phyloP scores from a whole-genome alignment of 2,888 invertebrate genomes.

The Embidobia sp. region DNA sequence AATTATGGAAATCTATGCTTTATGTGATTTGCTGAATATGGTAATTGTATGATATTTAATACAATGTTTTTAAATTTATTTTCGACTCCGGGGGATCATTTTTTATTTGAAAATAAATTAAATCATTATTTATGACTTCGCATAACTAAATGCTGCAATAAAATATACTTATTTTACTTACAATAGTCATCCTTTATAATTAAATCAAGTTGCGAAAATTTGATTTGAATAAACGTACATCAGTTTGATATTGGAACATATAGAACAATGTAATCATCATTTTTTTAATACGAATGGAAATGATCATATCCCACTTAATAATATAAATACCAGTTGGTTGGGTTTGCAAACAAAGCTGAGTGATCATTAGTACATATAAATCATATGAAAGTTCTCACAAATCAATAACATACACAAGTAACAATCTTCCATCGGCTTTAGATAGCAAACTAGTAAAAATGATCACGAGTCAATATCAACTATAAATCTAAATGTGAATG shows the following conservation, averaged over 20 bases:
- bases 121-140: too few relatives aligned
- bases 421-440: conserved; percentile 29
- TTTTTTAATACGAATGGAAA: conserved; percentile 19
- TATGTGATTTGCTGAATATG: too few relatives aligned
- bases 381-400: conserved; percentile 53
- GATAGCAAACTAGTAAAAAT: conserved; percentile 36
- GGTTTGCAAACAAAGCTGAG: conserved; percentile 42
- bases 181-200: too few relatives aligned
- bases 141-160: too few relatives aligned
- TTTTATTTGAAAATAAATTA: too few relatives aligned
- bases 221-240: conserved; percentile 11
- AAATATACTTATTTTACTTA: too few relatives aligned
- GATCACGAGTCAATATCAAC: conserved; percentile 41
- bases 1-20: too few relatives aligned
- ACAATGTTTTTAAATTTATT: too few relatives aligned
- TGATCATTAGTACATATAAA: conserved; percentile 41
- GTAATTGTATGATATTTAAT: too few relatives aligned
- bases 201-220: too few relatives aligned
- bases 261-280: conserved; percentile 33
- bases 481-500: conserved; percentile 52
- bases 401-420: conserved; percentile 39
- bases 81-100: too few relatives aligned
- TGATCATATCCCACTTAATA: conserved; percentile 39
- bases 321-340: conserved; percentile 39
- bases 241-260: conserved; percentile 27